Evolutionary conservation across 2,888 invertebrate species (phyloP), one percentile per base, ranked within the genome.

Genomic region (Heliconius erato): DNA sequence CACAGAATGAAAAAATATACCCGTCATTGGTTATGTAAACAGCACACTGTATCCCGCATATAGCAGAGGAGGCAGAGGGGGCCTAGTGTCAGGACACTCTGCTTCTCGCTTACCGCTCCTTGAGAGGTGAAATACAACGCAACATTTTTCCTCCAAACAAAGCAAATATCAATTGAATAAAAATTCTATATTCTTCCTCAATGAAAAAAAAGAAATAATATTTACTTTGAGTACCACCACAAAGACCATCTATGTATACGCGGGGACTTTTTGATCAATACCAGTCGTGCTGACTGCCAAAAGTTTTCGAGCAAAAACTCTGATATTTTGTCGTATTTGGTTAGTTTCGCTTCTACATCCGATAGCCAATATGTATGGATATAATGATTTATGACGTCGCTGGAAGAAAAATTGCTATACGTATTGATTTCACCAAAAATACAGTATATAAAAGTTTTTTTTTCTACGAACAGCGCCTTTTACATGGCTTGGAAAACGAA

Each of bases 281-380:
- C 77, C 54, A 79, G 83, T 79, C 82, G 79, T 76, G 78, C 68
- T 78, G 77, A 82, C 84, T 80, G 82, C 78, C 83, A 76, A 84
- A 87, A 87, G 83, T 87, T 87, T 87, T 84, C 85, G 83, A 86
- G 86, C 85, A 86, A 87, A 85, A 87, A 86, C 86, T 78, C 83
- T 83, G 76, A n/a, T 74, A 68, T 84, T 86, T 84, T 85, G 82
- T 84, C 82, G 85, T 85, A 74, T 86, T 84, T 84, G 81, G 84
- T 83, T 84, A 79, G 78, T 69, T 79, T 78, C 63, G 65, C 65
- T 79, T 78, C 44, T 26, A 44, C 49, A 44, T 68, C 40, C 49
- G 26, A 44, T 44, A n/a, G 19, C 28, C 68, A 67, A 65, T 44
- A 40, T 44, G 35, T 72, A 72, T 80, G 26, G 59, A 72, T 72